phyloP scores from a whole-genome alignment of 2,113 vertebrate genomes.

The Thomomys bottae region DNA sequence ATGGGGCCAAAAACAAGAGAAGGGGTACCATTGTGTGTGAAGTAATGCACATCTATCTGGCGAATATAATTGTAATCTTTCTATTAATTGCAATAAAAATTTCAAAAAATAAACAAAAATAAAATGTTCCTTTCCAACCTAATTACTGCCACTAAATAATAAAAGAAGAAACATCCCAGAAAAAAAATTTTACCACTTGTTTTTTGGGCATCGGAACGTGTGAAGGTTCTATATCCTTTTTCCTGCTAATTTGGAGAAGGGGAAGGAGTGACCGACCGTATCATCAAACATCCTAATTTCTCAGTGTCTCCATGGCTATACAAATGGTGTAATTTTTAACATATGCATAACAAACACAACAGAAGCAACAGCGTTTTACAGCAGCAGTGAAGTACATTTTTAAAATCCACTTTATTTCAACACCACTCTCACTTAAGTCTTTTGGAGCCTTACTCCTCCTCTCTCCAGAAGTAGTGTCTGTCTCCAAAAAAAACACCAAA shows the following conservation, averaged over 20 bases:
- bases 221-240: background rate
- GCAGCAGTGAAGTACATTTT: slow-evolving; percentile 53
- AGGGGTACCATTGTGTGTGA: no score
- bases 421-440: slow-evolving; percentile 55
- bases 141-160: no score
- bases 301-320: slow-evolving; percentile 15
- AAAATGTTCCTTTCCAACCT: no score
- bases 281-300: slow-evolving; percentile 39
- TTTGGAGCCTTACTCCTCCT: slow-evolving; percentile 49
- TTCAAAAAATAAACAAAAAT: no score
- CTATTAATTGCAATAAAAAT: no score
- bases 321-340: slow-evolving; percentile 66
- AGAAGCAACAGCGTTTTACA: slow-evolving; percentile 62
- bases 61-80: no score
- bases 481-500: slow-evolving; percentile 33
- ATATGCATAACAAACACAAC: slow-evolving; percentile 65
- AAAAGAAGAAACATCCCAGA: no score
- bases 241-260: background rate
- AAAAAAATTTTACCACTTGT: no score
- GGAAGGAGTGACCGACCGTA: background rate
- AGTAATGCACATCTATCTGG: no score
- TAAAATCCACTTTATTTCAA: slow-evolving; percentile 66
- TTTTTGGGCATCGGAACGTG: background rate
- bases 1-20: no score
- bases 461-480: slow-evolving; percentile 55